These are phyloP conservation scores for Leptopilina boulardi DNA, from an alignment of 1,140 invertebrate species.

Conservation along the genomic window DNA sequence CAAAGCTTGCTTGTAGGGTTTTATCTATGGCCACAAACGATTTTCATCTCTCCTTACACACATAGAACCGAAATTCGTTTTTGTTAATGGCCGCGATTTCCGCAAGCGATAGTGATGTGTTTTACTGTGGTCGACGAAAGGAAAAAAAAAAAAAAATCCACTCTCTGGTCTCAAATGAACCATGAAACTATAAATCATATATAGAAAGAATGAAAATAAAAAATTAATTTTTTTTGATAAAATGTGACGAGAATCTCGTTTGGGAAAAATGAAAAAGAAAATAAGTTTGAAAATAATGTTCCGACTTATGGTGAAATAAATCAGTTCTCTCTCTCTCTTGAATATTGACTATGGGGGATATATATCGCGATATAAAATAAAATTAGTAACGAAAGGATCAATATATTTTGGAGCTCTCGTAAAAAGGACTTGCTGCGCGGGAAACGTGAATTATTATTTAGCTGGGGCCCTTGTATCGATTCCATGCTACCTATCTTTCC, in stretches of 20 bases:
- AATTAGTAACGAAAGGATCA: constrained; percentile 2
- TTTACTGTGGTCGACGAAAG: not conserved
- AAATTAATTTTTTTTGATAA: too few species aligned
- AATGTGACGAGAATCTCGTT: too few species aligned
- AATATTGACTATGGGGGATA: not conserved
- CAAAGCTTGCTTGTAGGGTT: constrained; percentile 28
- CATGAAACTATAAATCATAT: not conserved
- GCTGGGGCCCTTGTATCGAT: constrained; percentile 19
- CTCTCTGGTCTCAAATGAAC: not conserved
- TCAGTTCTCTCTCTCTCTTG: too few species aligned
- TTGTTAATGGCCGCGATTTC: constrained; percentile 31
- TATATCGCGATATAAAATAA: constrained; percentile 10
- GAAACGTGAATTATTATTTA: constrained; percentile 8
- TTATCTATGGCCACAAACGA: constrained; percentile 33
- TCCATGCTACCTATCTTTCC: constrained; percentile 42
- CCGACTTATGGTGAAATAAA: too few species aligned
- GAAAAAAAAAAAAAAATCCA: not conserved
- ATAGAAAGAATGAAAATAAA: too few species aligned
- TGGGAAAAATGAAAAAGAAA: not conserved
- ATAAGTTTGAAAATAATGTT: not conserved
- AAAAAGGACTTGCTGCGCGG: not conserved
- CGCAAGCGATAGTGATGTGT: constrained; percentile 4
- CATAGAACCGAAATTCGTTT: not conserved
- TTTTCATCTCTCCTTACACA: constrained; percentile 3
- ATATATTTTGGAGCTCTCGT: not conserved